Conservation (phyloP, 2,888 invertebrate species). For the Carabus problematicus region DNA sequence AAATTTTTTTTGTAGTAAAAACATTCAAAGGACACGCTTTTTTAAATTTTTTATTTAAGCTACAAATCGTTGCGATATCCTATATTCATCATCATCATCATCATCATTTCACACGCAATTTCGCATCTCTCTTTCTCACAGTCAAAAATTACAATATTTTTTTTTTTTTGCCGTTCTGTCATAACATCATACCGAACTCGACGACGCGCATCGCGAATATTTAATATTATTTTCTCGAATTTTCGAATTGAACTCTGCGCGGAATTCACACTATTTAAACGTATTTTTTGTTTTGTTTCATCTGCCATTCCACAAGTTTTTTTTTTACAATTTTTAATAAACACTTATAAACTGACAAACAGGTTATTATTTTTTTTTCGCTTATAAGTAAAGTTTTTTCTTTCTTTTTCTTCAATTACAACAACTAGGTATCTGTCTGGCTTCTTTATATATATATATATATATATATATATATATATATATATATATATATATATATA, state of each 20-base stretch:
- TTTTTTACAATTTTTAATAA: conserved; percentile 30
- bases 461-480: no score
- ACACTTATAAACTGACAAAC: conserved; percentile 40
- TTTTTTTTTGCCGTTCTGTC: conserved; percentile 18
- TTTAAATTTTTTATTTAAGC: conserved; percentile 31
- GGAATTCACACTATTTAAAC: no score
- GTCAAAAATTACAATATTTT: conserved; percentile 14
- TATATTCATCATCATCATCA: neutral
- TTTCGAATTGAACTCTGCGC: no score
- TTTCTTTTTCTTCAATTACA: conserved; percentile 31
- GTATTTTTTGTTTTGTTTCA: neutral
- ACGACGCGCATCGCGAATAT: conserved; percentile 6
- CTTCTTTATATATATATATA: conserved; percentile 7
- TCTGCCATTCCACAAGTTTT: conserved; percentile 13
- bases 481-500: no score
- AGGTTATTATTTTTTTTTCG: conserved; percentile 27
- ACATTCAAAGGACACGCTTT: conserved; percentile 38
- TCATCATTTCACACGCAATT: conserved; percentile 18
- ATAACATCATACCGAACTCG: neutral
- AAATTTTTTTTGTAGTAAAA: conserved; percentile 37
- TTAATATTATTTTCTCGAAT: no score
- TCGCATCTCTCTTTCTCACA: conserved; percentile 29
- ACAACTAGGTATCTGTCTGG: conserved; percentile 16
- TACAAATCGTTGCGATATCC: conserved; percentile 42
- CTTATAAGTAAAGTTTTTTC: conserved; percentile 33